phyloP scores from a whole-genome alignment of 1,140 invertebrate genomes.

The Paraescarpia echinospica region DNA sequence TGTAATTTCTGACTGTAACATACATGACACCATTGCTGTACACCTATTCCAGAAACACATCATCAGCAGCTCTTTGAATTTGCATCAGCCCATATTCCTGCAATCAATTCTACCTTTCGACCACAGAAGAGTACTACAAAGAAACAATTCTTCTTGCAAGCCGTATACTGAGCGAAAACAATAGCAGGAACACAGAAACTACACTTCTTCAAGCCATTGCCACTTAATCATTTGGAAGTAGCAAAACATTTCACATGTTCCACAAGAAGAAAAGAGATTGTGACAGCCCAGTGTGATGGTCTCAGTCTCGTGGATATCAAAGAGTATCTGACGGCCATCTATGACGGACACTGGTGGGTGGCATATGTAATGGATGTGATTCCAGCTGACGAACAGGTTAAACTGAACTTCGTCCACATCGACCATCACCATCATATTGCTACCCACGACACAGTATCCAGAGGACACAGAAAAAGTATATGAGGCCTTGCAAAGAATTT shows the following conservation, averaged over 20 bases:
- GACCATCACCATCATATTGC: conserved; percentile 12
- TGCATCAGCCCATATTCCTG: no score
- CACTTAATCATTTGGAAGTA: conserved; percentile 13
- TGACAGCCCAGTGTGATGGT: conserved; percentile 14
- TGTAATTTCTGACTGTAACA: not conserved
- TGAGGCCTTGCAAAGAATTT: not conserved
- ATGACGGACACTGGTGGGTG: conserved; percentile 3
- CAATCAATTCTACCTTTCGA: no score
- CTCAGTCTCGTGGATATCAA: conserved; percentile 13
- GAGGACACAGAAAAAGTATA: no score
- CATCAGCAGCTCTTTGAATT: not conserved
- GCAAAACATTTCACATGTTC: not conserved
- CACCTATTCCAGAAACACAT: not conserved
- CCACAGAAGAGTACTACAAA: no score
- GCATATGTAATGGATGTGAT: conserved; percentile 12
- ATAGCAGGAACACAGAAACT: not conserved
- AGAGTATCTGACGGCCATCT: conserved; percentile 11
- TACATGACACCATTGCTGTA: not conserved
- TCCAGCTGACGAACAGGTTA: not conserved
- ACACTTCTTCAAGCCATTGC: conserved; percentile 11
- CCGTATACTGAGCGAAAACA: no score
- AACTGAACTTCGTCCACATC: conserved; percentile 13
- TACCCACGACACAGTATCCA: conserved; percentile 12
- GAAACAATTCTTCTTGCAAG: no score
- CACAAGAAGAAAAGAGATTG: conserved; percentile 11